Base-by-base conservation (phyloP, 1,140 invertebrate genomes). In the Apolygus lucorum region DNA sequence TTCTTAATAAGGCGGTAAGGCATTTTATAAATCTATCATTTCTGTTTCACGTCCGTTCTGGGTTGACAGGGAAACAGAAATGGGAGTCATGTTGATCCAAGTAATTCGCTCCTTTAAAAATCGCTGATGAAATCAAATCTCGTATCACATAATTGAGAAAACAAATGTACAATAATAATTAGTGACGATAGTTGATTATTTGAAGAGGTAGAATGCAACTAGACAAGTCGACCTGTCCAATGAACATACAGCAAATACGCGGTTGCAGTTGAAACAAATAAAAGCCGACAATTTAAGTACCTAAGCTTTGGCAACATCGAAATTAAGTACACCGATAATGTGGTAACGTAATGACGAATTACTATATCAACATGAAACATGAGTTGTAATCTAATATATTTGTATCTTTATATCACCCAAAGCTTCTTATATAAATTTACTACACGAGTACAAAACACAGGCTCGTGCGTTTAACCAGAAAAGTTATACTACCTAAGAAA, bases 331-430 rank as follows among this genome's bases (percentile, higher is more conserved):
- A n/a, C n/a, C n/a, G 27, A 63, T 63, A 25, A 63, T 8, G 8
- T 8, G 22, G 54, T n/a, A 63, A 25, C 22, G 26, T 4, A 2
- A 8, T 17, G 26, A 63, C 22, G 27, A 25, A 17, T 17, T 21
- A 29, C 27, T 29, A 21, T 21, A 21, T n/a, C 64, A 29, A 66
- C 64, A 29, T 66, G 27, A 25, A 29, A 34, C 29, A 28, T 29
- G 14, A 34, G 13, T 21, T 66, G n/a, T 66, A 28, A 8, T 28
- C 27, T 34, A 28, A 34, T 66, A 24, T 66, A 34, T 66, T 66
- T 59, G 11, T 29, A 34, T 66, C 34, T 34, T 64, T 34, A 21
- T 66, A 66, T 66, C 64, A 66, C 64, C 64, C 64, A 66, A 66
- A 66, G 64, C 64, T 66, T 66, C 64, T 66, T 66, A 28, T 14